Conservation (phyloP, 1,140 invertebrate species). For the Pachyrhynchus sulphureomaculatus region DNA sequence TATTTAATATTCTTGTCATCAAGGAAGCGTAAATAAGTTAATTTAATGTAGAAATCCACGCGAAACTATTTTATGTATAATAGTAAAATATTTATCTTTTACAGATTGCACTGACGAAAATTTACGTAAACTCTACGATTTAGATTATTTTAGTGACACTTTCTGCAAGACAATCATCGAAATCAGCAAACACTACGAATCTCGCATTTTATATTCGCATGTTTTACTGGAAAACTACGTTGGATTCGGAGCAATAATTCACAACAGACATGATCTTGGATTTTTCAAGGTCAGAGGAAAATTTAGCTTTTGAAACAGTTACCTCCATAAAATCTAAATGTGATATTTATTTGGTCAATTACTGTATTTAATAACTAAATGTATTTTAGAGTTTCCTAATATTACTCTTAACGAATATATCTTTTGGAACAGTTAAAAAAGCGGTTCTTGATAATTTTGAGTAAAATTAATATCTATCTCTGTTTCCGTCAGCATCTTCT, state of each 20-base stretch:
- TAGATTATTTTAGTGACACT: constrained; percentile 60
- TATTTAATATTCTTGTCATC: no score
- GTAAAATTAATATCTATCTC: background rate
- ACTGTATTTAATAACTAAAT: constrained; percentile 9
- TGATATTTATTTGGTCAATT: constrained; percentile 36
- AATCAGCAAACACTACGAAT: constrained; percentile 46
- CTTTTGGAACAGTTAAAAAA: background rate
- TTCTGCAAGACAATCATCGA: constrained; percentile 55
- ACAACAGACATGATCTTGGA: constrained; percentile 79
- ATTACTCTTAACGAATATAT: background rate
- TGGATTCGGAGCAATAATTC: constrained; percentile 74
- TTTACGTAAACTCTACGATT: constrained; percentile 56
- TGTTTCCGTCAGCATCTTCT: no score
- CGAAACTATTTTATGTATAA: no score
- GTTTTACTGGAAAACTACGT: constrained; percentile 81
- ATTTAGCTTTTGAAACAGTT: constrained; percentile 71
- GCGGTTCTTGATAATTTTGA: background rate
- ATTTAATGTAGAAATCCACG: no score
- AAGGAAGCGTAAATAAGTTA: no score
- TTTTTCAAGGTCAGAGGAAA: constrained; percentile 85
- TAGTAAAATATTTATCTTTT: no score
- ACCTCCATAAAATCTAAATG: constrained; percentile 28
- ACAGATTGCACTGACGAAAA: constrained; percentile 49
- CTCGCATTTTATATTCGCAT: constrained; percentile 65
- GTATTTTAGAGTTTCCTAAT: constrained; percentile 10